Evolutionary conservation across 30 jellyfish, hydroid and myxozoan genomes (phyloP).

Genomic region (Rhopilema esculentum): DNA sequence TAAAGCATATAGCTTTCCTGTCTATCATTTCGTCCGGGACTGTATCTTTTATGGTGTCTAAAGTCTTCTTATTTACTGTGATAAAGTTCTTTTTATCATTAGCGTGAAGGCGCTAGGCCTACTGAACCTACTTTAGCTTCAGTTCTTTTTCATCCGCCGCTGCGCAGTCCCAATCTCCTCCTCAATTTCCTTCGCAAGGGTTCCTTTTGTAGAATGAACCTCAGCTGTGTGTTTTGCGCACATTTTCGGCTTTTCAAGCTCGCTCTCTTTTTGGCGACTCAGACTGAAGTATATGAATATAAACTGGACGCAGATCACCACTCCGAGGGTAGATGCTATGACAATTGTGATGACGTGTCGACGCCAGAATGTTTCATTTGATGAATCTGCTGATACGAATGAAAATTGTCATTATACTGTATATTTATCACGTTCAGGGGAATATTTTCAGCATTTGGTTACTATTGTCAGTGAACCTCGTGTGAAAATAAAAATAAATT

Average conservation of each 20-base stretch:
- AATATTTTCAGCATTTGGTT: too few relatives aligned
- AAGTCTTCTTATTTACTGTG: too few relatives aligned
- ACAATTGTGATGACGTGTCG: constrained; percentile 56
- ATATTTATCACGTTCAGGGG: too few relatives aligned
- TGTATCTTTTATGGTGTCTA: too few relatives aligned
- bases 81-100: too few relatives aligned
- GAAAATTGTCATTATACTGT: not conserved
- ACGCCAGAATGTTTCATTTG: constrained; percentile 58
- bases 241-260: constrained; percentile 21
- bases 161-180: constrained; percentile 57
- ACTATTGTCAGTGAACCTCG: too few relatives aligned
- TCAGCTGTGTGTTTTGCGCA: constrained; percentile 56
- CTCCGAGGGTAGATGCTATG: constrained; percentile 65
- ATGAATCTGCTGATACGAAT: not conserved
- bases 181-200: constrained; percentile 58
- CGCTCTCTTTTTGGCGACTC: constrained; percentile 13
- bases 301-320: constrained; percentile 67
- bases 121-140: not conserved
- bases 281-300: constrained; percentile 71
- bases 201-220: constrained; percentile 20
- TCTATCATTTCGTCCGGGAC: too few relatives aligned
- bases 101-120: too few relatives aligned
- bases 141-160: not conserved
- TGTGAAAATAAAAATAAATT: too few relatives aligned
- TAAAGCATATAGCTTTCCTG: too few relatives aligned